Base-by-base conservation (phyloP, 1,140 invertebrate species). In the Bombus sylvicola region DNA sequence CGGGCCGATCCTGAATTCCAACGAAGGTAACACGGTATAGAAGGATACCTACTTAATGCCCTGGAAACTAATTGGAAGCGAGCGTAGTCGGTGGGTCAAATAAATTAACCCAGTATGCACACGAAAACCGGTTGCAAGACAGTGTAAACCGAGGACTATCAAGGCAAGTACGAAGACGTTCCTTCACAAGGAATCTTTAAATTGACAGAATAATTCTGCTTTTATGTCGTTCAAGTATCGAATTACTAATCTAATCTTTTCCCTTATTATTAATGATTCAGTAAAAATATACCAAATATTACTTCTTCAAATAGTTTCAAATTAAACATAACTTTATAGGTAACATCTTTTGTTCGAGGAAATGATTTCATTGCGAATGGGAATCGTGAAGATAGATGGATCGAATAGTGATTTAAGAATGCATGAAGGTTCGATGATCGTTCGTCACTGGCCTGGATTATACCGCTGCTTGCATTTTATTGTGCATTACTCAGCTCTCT, bases 21-120 rank as follows among this genome's bases (percentile, higher is more conserved):
- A 18, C 34, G 31, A 75, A 71, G n/a, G 22, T 37, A 71, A 74
- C n/a, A 25, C 28, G 28, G 15, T 81, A 76, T 76, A 90, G 83
- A 78, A 72, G 68, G 59, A 90, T 79, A 80, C 28, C 47, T 83
- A 83, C 47, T 88, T 73, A 81, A 88, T 69, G 39, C 71, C 43
- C 39, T 68, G 77, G 69, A 81, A 77, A 84, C 81, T 91, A 93
- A 93, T 93, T 93, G 90, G 86, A 83, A 86, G 82, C 82, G 76
- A 88, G 80, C 85, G 73, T 88, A 88, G 83, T 85, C 76, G 85
- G 78, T 83, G 82, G 92, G 92, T 94, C 90, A 94, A 94, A 94
- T 94, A 92, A 93, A 94, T 94, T 94, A 93, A 94, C 93, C 92
- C 87, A 82, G 81, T 88, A 72, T 74, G 77, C 86, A 74, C 15